These are phyloP conservation scores for Varroa destructor DNA, from an alignment of 1,140 invertebrate genomes.

Conservation along the genomic window DNA sequence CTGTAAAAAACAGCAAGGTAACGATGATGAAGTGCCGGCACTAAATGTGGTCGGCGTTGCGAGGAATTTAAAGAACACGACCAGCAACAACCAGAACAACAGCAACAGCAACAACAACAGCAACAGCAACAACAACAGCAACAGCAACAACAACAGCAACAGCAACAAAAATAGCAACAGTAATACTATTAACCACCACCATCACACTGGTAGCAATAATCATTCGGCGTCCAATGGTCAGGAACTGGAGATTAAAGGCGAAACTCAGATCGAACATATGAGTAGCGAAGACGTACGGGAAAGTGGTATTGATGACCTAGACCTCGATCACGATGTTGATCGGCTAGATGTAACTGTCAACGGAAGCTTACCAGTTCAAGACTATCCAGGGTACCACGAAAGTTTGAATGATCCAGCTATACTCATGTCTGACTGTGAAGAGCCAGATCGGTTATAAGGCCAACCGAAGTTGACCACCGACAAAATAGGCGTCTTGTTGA, in stretches of 20 bases:
- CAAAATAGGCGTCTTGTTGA: too few species aligned
- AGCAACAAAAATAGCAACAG: too few species aligned
- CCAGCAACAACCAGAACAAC: too few species aligned
- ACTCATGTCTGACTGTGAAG: slow-evolving; percentile 15
- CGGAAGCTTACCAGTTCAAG: slow-evolving; percentile 13
- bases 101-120: too few species aligned
- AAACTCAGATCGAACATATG: too few species aligned
- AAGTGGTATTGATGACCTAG: not conserved
- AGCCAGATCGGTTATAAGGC: not conserved
- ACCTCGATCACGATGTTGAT: not conserved
- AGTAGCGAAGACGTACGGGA: not conserved
- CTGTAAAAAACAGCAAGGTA: slow-evolving; percentile 16
- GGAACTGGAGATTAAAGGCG: too few species aligned
- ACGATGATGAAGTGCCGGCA: slow-evolving; percentile 9
- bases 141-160: too few species aligned
- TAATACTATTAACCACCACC: too few species aligned
- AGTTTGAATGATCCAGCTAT: not conserved
- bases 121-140: too few species aligned
- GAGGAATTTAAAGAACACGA: not conserved
- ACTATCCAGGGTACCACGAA: slow-evolving; percentile 5
- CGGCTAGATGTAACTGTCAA: not conserved
- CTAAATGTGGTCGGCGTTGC: slow-evolving; percentile 19
- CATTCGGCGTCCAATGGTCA: too few species aligned
- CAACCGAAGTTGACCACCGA: not conserved
- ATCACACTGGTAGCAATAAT: too few species aligned